phyloP scores from a whole-genome alignment of 2,797 vertebrate genomes.

The Urocyon cinereoargenteus region DNA sequence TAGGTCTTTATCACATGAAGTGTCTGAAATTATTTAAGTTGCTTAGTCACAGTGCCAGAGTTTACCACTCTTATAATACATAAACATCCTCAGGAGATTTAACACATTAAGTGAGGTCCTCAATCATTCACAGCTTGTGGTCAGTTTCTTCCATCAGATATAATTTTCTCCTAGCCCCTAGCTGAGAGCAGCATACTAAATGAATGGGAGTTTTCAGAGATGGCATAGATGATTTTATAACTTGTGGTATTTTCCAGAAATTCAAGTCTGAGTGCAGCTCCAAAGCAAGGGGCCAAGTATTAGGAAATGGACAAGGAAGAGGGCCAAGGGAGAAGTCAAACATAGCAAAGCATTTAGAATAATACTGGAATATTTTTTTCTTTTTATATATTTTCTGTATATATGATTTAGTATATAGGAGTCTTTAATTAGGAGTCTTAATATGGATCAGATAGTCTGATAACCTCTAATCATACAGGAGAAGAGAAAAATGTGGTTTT shows the following conservation, averaged over 20 bases:
- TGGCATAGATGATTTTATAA: background rate
- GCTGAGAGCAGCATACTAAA: constrained; percentile 21
- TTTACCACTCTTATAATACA: constrained; percentile 22
- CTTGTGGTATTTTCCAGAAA: background rate
- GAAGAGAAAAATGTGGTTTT: background rate
- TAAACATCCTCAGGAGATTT: constrained; percentile 63
- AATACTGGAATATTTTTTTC: background rate
- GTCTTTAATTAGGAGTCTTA: background rate
- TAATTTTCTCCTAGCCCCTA: constrained; percentile 51
- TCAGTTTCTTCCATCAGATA: constrained; percentile 62
- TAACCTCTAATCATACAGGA: background rate
- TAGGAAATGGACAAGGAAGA: background rate
- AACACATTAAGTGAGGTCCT: constrained; percentile 36
- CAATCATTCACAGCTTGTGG: constrained; percentile 71
- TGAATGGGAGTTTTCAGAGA: constrained; percentile 6
- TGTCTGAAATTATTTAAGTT: constrained; percentile 47
- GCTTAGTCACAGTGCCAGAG: constrained; percentile 28
- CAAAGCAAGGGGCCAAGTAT: background rate
- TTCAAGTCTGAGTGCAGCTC: background rate
- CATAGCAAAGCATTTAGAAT: background rate
- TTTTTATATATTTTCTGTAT: background rate
- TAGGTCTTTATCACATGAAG: background rate
- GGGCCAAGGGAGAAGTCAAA: background rate
- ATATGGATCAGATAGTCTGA: background rate
- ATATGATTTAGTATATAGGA: background rate